These are phyloP conservation scores for Papilio elwesi DNA, from an alignment of 2,888 invertebrate genomes.

Conservation along the genomic window DNA sequence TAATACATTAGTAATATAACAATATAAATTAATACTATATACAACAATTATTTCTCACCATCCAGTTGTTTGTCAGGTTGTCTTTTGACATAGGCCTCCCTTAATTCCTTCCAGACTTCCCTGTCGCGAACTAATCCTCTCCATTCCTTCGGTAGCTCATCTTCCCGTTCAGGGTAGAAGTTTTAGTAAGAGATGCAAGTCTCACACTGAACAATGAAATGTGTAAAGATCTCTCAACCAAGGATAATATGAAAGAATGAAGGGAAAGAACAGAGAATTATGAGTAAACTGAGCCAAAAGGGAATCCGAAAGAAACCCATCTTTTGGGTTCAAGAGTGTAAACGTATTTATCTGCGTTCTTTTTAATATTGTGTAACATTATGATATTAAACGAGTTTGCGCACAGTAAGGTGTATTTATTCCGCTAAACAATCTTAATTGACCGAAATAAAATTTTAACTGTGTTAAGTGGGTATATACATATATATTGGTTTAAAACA, in stretches of 20 bases:
- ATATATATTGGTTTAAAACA: slow-evolving; percentile 12
- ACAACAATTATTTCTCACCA: no score
- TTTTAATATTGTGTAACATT: slow-evolving; percentile 1
- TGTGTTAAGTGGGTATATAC: slow-evolving; percentile 20
- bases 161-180: no score
- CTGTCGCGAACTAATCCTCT: no score
- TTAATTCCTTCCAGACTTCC: no score
- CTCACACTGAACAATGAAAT: background rate
- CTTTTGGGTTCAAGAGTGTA: background rate
- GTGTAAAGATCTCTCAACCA: background rate
- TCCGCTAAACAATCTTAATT: background rate
- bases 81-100: no score
- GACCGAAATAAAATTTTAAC: background rate
- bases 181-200: background rate
- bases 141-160: no score
- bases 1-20: no score
- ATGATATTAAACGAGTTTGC: background rate
- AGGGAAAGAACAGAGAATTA: background rate
- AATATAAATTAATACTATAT: no score
- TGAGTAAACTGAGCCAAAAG: background rate
- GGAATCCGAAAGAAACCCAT: background rate
- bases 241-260: background rate
- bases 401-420: background rate
- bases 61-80: no score
- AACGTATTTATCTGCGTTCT: background rate